A percentile compares a stretch with the other conserved stretches of the same genome.
Evolutionary conservation across 2,113 vertebrate genomes (phyloP).

Genomic region (Microcebus murinus): DNA sequence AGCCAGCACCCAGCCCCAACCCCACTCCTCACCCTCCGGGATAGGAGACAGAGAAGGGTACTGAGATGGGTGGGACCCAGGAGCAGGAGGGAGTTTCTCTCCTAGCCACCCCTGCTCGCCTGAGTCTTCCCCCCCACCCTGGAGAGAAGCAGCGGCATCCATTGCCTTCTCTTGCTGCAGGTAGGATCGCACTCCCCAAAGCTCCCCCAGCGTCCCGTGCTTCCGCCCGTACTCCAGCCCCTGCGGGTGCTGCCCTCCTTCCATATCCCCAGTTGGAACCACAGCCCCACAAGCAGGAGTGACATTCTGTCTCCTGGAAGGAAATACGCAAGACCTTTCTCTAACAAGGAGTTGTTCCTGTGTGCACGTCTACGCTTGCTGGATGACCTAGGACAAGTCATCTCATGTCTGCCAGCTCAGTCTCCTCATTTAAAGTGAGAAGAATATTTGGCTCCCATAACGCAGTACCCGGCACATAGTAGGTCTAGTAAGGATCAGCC

Average conservation of each 20-base stretch:
- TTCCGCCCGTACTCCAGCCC: background rate
- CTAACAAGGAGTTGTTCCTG: background rate
- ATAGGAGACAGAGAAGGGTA: background rate
- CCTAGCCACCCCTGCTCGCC: no score
- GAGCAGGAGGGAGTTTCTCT: background rate
- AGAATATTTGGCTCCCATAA: background rate
- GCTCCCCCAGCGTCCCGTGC: accelerated
- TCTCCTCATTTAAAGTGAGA: slow-evolving; percentile 25
- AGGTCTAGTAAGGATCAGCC: background rate
- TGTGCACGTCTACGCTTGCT: background rate
- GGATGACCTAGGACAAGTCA: background rate
- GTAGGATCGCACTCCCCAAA: no score
- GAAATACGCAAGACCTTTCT: background rate
- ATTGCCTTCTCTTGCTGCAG: background rate
- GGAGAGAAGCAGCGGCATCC: background rate
- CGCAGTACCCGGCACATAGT: background rate
- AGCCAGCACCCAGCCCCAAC: no score
- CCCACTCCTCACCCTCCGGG: background rate
- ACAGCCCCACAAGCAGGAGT: background rate
- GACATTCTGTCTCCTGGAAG: background rate
- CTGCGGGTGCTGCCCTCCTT: background rate
- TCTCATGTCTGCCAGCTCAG: background rate
- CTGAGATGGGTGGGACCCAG: accelerated
- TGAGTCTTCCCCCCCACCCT: background rate
- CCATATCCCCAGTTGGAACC: background rate